Percentiles rank a stretch among this genome's conserved stretches.
phyloP scores from a whole-genome alignment of 2,797 vertebrate genomes.

The Sorex maritimensis region DNA sequence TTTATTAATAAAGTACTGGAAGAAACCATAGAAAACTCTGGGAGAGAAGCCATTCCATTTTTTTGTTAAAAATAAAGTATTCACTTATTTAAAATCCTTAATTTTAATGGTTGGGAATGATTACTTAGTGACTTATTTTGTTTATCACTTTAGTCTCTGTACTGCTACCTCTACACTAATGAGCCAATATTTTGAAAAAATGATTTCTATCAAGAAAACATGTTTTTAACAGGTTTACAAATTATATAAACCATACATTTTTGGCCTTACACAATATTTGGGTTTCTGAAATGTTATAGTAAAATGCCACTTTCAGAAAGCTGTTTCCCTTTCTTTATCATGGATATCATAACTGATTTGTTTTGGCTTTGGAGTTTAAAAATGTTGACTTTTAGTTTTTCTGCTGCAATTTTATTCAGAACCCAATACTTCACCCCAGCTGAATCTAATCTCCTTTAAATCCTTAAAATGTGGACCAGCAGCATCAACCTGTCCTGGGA shows the following conservation, averaged over 20 bases:
- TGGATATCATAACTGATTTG: background rate
- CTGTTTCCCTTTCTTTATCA: background rate
- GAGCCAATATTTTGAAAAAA: slow-evolving; percentile 36
- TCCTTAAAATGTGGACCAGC: background rate
- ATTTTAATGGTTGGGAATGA: slow-evolving; percentile 56
- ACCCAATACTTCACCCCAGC: background rate
- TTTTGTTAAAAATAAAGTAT: slow-evolving; percentile 57
- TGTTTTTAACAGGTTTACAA: slow-evolving; percentile 16
- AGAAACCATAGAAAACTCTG: slow-evolving; percentile 78
- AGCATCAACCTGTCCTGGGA: background rate
- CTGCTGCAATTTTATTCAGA: slow-evolving; percentile 19
- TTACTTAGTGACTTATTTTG: slow-evolving; percentile 6
- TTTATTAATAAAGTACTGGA: slow-evolving; percentile 76
- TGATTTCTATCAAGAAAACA: slow-evolving; percentile 46
- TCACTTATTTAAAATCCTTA: slow-evolving; percentile 55
- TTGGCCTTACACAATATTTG: background rate
- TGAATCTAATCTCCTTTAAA: background rate
- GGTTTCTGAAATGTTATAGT: slow-evolving; percentile 6
- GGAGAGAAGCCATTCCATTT: slow-evolving; percentile 42
- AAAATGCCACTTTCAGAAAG: slow-evolving; percentile 44
- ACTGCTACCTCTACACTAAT: background rate
- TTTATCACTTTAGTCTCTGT: slow-evolving; percentile 42
- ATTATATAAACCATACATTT: background rate
- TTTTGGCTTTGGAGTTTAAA: slow-evolving; percentile 31
- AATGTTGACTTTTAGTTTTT: slow-evolving; percentile 36